A percentile compares a stretch with the other conserved stretches of the same genome.
Conservation (phyloP, 2,888 invertebrate genomes). For the Taphrorychus bicolor region DNA sequence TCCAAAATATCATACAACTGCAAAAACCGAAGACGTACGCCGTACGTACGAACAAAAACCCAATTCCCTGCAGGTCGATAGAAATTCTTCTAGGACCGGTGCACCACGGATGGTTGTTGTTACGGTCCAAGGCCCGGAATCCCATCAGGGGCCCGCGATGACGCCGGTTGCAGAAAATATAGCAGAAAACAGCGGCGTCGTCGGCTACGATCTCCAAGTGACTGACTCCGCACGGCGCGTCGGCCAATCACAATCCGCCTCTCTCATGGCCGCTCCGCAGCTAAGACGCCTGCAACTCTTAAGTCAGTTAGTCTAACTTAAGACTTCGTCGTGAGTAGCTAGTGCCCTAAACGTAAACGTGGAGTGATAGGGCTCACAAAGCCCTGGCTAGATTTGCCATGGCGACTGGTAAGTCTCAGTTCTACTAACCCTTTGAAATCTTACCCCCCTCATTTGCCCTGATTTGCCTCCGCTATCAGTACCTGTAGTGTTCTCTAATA, state of each 20-base stretch:
- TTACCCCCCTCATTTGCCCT: constrained; percentile 3
- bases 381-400: constrained; percentile 53
- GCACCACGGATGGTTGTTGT: constrained; percentile 18
- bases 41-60: not conserved
- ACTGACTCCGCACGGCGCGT: constrained; percentile 46
- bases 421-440: constrained; percentile 14
- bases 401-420: constrained; percentile 52
- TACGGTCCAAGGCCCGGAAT: constrained; percentile 44
- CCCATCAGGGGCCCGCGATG: constrained; percentile 15
- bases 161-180: constrained; percentile 37
- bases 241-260: constrained; percentile 47
- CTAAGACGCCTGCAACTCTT: constrained; percentile 50
- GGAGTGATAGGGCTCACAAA: constrained; percentile 51
- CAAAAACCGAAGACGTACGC: not conserved
- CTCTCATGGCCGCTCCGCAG: constrained; percentile 48
- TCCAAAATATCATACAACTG: no score
- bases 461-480: constrained; percentile 8
- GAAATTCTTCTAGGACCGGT: constrained; percentile 29
- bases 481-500: not conserved
- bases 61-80: constrained; percentile 15
- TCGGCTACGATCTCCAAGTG: constrained; percentile 44
- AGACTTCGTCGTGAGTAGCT: constrained; percentile 53
- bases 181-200: constrained; percentile 28
- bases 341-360: constrained; percentile 49
- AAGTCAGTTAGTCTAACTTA: constrained; percentile 51